Evolutionary conservation across 2,888 invertebrate genomes (phyloP), one percentile per base, ranked within the genome.

Genomic region (Tachina grossa): DNA sequence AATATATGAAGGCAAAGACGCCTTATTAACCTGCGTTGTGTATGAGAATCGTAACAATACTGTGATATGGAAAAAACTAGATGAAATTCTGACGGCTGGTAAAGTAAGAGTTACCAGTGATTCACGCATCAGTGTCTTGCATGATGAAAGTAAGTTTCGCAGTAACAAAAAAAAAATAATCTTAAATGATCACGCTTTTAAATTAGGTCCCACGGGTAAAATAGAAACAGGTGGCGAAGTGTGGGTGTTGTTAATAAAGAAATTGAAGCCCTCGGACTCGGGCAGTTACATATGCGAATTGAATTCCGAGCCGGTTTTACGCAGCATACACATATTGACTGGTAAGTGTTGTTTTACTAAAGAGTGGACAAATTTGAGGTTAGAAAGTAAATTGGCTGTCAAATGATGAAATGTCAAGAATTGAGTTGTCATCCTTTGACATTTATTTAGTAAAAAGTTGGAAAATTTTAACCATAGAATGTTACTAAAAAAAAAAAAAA

Each of bases 231-330:
- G 96, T 2, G 97, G 97, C 0, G 97, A 97, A 90, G 97, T 97
- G 16, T 97, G 97, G 97, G 96, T 97, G 57, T 94, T 97, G 68
- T 95, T 96, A 86, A 96, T 97, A 89, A 95, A 95, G 90, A 93
- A 94, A 19, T 95, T 95, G 16, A 95, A 94, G 89, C 93, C 95
- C 0, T 93, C 94, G 0, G 97, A 97, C 91, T 95, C 96, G 0
- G 97, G 97, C 1, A 94, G 96, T 49, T 97, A 97, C 91, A 95
- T 95, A 88, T 97, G 97, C 89, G 97, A 97, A 93, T 95, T 97
- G 19, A 97, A 97, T 93, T 96, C 96, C 16, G 95, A 95, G 88
- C 97, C 97, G 0, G 95, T 96, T 1, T 94, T 96, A 61, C 94
- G 96, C 87, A 96, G 96, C 90, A 96, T 96, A 92, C 96, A 97